Evolutionary conservation across 2,888 invertebrate genomes (phyloP), one percentile per base, ranked within the genome.

Genomic region (Lamellibrachia columna): DNA sequence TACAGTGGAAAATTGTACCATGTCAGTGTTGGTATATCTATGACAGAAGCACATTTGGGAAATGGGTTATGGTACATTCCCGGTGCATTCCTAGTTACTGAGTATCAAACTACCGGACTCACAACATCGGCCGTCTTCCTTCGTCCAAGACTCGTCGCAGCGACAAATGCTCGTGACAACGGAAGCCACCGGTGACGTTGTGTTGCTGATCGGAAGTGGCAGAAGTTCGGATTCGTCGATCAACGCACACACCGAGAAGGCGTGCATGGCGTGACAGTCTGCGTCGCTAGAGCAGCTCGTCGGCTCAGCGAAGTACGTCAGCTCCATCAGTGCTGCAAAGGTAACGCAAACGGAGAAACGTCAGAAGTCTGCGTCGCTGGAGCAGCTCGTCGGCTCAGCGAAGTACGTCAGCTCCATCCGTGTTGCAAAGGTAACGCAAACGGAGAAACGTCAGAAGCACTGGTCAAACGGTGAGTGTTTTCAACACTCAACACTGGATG

Each of bases 151-250:
- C 75, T 75, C 75, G 22, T 75, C 75, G n/a, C 75, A 75, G 75
- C 75, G 75, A 75, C 75, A 75, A 3, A 75, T 75, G n/a, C 75
- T 75, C 75, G 75, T 15, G 22, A 75, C 22, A 22, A 1, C 75
- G 75, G 75, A 22, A n/a, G 22, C 75, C 75, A 75, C 75, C 15
- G 22, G 75, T n/a, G 75, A 75, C 75, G 22, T 22, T 15, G 75
- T 75, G 75, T 75, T 75, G 75, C n/a, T 75, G 15, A 75, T n/a
- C 75, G 75, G 75, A 75, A 75, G 75, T 75, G 75, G 75, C 75
- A 75, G 75, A 75, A 75, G 75, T 75, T 75, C n/a, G 22, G 75
- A 22, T n/a, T 22, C 75, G 75, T 75, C 75, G 75, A 75, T 75
- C 75, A 75, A 75, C 22, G 75, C 75, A n/a, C 75, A 75, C 75